Percentiles rank a stretch among this genome's conserved stretches.
Evolutionary conservation across 2,797 vertebrate genomes (phyloP).

Genomic region (Megaceryle alcyon): DNA sequence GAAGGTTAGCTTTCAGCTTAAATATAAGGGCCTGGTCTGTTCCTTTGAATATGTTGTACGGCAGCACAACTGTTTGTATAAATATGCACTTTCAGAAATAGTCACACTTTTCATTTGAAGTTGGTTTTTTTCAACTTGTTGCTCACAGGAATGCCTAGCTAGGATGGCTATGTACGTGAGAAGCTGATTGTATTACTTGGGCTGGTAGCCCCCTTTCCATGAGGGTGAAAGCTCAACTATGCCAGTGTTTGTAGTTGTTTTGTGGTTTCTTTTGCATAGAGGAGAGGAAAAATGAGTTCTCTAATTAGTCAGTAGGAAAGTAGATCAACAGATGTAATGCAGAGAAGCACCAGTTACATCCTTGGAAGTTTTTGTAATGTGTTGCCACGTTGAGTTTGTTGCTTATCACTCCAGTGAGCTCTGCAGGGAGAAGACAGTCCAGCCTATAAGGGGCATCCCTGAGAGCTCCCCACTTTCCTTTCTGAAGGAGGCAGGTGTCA

Average conservation of each 20-base stretch:
- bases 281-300: neutral
- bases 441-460: neutral
- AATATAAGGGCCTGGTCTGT: accelerated
- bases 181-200: neutral
- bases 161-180: accelerated
- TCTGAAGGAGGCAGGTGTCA: neutral
- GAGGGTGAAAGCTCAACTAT: neutral
- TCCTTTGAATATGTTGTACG: neutral
- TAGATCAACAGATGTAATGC: neutral
- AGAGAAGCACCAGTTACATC: neutral
- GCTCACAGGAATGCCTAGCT: neutral
- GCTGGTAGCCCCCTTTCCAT: neutral
- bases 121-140: neutral
- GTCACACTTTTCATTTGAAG: accelerated
- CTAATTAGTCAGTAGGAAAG: neutral
- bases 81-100: accelerated
- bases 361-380: neutral
- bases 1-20: slow-evolving; percentile 81
- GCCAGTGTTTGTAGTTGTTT: accelerated
- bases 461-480: neutral
- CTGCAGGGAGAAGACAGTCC: neutral
- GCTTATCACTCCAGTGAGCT: accelerated
- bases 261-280: accelerated
- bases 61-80: accelerated
- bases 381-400: accelerated